Percentiles rank a stretch among this genome's conserved stretches.
phyloP scores from a whole-genome alignment of 2,113 vertebrate species.

The Strix uralensis region DNA sequence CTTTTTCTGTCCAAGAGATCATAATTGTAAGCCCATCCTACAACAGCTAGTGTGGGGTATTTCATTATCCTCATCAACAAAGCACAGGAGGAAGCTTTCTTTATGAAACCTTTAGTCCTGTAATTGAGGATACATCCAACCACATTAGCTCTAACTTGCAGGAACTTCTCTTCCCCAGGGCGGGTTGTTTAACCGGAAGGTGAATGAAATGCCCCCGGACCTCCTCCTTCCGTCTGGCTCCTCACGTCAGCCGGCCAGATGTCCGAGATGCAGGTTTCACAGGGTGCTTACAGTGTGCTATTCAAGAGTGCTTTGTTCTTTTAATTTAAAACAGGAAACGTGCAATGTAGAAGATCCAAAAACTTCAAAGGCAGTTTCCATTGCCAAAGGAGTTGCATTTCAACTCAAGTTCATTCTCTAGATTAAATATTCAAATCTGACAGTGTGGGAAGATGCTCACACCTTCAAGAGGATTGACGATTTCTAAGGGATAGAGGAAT shows the following conservation, averaged over 20 bases:
- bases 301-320: neutral
- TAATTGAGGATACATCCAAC: neutral
- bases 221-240: neutral
- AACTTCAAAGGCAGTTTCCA: conserved; percentile 47
- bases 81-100: neutral
- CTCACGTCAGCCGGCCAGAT: neutral
- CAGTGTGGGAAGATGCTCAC: conserved; percentile 21
- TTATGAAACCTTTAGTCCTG: neutral
- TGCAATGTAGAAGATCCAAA: neutral
- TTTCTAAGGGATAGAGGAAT: neutral
- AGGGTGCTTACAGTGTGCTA: neutral
- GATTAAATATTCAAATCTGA: conserved; percentile 32
- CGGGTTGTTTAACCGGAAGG: neutral
- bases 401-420: neutral
- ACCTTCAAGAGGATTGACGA: neutral
- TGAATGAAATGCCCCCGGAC: neutral
- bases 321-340: neutral
- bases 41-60: neutral
- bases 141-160: neutral
- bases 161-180: neutral
- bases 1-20: neutral
- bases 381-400: conserved; percentile 31
- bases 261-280: neutral
- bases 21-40: neutral
- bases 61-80: neutral